Base-by-base conservation (phyloP, 2,113 vertebrate genomes). In the Epinephelus cyanopodus region DNA sequence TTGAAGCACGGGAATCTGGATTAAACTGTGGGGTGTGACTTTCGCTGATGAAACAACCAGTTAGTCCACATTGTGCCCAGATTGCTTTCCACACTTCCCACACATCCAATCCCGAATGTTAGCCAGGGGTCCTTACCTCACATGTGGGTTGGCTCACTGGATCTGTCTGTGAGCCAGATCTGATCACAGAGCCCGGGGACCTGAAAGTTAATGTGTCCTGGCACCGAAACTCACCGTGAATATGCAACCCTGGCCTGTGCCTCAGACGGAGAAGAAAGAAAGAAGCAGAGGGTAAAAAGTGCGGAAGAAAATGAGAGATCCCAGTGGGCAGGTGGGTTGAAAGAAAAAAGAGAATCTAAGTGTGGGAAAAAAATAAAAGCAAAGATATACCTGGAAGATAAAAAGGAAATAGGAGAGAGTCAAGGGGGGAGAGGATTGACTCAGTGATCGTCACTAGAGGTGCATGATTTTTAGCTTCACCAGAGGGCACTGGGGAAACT, bases 81-180 rank as follows among this genome's bases (percentile, higher is more conserved):
- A 69, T 69, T 37, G 19, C 47, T 53, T 27, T 37, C 48, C 27
- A 53, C 48, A n/a, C 47, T 53, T 27, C n/a, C 48, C 27, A 53
- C 48, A 37, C 25, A 67, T 67, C 45, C 25, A 23, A 50, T 19
- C 23, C 11, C 42, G 9, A 29, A 21, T n/a, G 27, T 12, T n/a
- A 8, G 48, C 23, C 48, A 69, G 48, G 47, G 53, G 48, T 33
- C 48, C 47, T 33, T 27, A 12, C 65, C 66, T 33, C 48, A 21
- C 25, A 7, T 33, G 47, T 19, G 47, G 23, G n/a, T 33, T 47
- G 13, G 42, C 54, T 68, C 64, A 15, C 54, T 64, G 37, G 69
- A 56, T 58, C 70, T n/a, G 21, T 75, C 37, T 54, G 18, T 50
- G 50, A 79, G 71, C 33, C 68, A 78, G 66, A 77, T 77, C 7